These are phyloP conservation scores for Montipora cactus DNA, from an alignment of 64 coral and sea anemone genomes.

Conservation along the genomic window DNA sequence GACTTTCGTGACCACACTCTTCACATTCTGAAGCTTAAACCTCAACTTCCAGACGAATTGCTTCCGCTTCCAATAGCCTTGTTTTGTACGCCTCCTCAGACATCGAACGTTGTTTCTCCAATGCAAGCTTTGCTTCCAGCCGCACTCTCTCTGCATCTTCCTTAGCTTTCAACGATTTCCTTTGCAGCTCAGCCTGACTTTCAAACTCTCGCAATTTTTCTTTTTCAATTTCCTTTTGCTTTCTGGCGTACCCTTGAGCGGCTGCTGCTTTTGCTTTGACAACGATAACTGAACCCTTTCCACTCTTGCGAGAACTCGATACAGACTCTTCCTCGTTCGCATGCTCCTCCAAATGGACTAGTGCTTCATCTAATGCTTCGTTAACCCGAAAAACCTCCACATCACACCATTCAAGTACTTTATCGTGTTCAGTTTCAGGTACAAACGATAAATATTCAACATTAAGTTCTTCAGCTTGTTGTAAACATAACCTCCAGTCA, in stretches of 20 bases:
- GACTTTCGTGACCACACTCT: background rate
- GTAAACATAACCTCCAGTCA: background rate
- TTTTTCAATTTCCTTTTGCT: constrained; percentile 1
- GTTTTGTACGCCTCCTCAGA: constrained; percentile 9
- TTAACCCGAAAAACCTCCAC: constrained; percentile 17
- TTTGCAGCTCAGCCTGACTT: constrained; percentile 1
- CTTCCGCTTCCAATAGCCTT: constrained; percentile 25
- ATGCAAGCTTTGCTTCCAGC: background rate
- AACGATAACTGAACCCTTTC: background rate
- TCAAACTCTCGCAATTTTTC: constrained; percentile 41
- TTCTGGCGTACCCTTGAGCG: background rate
- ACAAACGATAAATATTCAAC: constrained; percentile 15
- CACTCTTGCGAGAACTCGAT: too few relatives aligned
- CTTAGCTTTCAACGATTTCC: constrained; percentile 2
- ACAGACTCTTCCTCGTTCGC: background rate
- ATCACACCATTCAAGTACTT: constrained; percentile 29
- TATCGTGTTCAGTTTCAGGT: constrained; percentile 7
- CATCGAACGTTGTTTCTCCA: constrained; percentile 10
- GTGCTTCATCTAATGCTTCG: constrained; percentile 40
- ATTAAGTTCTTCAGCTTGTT: constrained; percentile 10
- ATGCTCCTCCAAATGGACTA: constrained; percentile 11
- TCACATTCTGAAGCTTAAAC: background rate
- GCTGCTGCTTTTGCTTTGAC: constrained; percentile 16
- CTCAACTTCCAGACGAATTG: constrained; percentile 7
- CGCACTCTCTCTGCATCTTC: constrained; percentile 20